Percentiles rank a stretch among this genome's conserved stretches.
Evolutionary conservation across 2,113 vertebrate species (phyloP).

Genomic region (Neodontobutis hainanensis): DNA sequence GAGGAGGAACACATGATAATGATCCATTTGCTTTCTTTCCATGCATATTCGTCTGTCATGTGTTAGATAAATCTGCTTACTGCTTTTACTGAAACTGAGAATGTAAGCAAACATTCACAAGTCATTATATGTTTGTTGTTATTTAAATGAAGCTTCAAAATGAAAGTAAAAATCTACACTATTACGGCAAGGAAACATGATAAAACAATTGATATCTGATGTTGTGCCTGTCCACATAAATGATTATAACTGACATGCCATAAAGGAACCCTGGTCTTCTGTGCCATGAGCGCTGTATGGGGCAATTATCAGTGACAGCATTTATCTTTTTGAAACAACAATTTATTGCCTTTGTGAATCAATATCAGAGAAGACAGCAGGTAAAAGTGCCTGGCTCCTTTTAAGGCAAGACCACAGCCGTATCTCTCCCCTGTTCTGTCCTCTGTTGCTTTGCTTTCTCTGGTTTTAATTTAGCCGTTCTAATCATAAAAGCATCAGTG

Average conservation of each 20-base stretch:
- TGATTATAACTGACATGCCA: slow-evolving; percentile 41
- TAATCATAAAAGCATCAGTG: slow-evolving; percentile 76
- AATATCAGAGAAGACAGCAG: slow-evolving; percentile 30
- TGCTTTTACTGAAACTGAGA: slow-evolving; percentile 51
- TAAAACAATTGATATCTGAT: slow-evolving; percentile 35
- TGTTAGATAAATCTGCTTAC: slow-evolving; percentile 50
- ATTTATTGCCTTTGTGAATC: slow-evolving; percentile 32
- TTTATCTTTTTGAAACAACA: slow-evolving; percentile 46
- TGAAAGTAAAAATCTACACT: slow-evolving; percentile 55
- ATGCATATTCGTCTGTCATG: slow-evolving; percentile 60
- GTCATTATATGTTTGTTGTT: slow-evolving; percentile 37
- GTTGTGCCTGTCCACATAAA: slow-evolving; percentile 29
- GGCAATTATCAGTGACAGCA: slow-evolving; percentile 57
- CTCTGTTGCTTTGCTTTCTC: slow-evolving; percentile 34
- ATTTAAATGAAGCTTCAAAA: slow-evolving; percentile 37
- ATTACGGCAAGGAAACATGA: slow-evolving; percentile 48
- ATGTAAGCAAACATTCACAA: slow-evolving; percentile 22
- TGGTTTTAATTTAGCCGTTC: slow-evolving; percentile 72
- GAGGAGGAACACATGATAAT: slow-evolving; percentile 64
- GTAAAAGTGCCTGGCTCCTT: slow-evolving; percentile 15
- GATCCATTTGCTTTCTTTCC: slow-evolving; percentile 56
- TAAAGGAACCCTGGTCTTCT: slow-evolving; percentile 23
- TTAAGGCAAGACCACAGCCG: background rate
- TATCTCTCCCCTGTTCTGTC: slow-evolving; percentile 8
- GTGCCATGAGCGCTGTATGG: slow-evolving; percentile 24